Evolutionary conservation across 2,113 vertebrate species (phyloP).

Genomic region (Bubo bubo): DNA sequence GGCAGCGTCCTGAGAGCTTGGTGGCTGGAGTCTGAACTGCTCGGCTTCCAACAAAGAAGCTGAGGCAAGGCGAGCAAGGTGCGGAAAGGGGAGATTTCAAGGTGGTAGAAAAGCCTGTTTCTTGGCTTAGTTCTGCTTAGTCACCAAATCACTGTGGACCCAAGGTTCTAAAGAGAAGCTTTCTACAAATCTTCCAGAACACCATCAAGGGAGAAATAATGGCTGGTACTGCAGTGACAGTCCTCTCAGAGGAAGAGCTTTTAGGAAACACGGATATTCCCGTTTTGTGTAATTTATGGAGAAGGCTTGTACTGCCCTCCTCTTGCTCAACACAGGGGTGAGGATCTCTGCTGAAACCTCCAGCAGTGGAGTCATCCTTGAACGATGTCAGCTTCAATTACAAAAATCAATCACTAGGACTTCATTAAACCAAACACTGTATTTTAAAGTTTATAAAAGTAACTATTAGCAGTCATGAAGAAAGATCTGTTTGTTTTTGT

Average conservation of each 20-base stretch:
- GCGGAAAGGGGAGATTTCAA: not conserved
- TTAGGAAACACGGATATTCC: not conserved
- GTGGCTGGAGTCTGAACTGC: not conserved
- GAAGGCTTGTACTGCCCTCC: not conserved
- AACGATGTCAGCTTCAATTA: not conserved
- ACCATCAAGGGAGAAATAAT: not conserved
- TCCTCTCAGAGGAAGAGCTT: not conserved
- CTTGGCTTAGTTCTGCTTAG: constrained; percentile 4
- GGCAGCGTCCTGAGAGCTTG: not conserved
- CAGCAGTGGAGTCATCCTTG: not conserved
- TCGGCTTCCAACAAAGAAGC: not conserved
- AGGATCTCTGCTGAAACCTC: not conserved
- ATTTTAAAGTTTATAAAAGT: constrained; percentile 48
- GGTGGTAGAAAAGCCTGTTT: not conserved
- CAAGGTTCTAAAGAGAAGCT: not conserved
- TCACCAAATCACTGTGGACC: not conserved
- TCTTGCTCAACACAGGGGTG: not conserved
- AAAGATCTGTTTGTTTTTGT: constrained; percentile 42
- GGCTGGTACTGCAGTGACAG: not conserved
- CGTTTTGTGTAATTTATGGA: not conserved
- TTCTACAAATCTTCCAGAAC: not conserved
- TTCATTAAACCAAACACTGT: not conserved
- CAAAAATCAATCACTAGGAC: constrained; percentile 10
- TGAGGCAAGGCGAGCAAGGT: not conserved
- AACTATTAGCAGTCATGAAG: constrained; percentile 40